Conservation (phyloP, 2,113 vertebrate genomes). For the Laticauda laticaudata region DNA sequence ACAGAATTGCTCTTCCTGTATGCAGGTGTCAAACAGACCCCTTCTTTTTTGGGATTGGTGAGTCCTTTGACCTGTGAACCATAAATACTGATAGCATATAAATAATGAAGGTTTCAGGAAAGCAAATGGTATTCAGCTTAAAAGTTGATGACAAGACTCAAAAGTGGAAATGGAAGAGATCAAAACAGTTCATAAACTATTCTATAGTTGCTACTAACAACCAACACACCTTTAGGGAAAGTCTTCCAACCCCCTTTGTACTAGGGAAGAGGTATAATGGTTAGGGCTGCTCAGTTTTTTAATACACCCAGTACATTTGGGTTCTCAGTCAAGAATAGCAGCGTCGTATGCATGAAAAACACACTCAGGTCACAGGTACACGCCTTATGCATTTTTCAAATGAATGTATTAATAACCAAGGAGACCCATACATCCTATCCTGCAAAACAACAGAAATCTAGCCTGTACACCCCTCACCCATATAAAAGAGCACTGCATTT, state of each 20-base stretch:
- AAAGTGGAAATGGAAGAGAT: neutral
- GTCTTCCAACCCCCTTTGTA: neutral
- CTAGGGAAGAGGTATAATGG: neutral
- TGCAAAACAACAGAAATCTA: neutral
- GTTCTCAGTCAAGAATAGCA: neutral
- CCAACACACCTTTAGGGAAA: neutral
- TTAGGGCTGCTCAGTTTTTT: neutral
- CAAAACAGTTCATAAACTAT: neutral
- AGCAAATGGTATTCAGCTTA: neutral
- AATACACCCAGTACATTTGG: neutral
- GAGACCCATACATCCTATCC: neutral
- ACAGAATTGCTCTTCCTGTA: neutral
- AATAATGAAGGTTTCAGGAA: neutral
- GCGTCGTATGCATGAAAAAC: neutral
- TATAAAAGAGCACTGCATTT: neutral
- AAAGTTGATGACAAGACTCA: neutral
- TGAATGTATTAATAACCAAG: neutral
- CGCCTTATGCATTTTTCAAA: neutral
- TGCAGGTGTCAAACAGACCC: neutral
- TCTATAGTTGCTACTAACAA: neutral
- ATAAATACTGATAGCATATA: neutral
- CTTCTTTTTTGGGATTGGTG: neutral
- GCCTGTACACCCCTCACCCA: neutral
- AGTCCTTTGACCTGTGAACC: neutral
- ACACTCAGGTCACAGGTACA: neutral